Conservation (phyloP, 2,113 vertebrate genomes). For the Anolis carolinensis region DNA sequence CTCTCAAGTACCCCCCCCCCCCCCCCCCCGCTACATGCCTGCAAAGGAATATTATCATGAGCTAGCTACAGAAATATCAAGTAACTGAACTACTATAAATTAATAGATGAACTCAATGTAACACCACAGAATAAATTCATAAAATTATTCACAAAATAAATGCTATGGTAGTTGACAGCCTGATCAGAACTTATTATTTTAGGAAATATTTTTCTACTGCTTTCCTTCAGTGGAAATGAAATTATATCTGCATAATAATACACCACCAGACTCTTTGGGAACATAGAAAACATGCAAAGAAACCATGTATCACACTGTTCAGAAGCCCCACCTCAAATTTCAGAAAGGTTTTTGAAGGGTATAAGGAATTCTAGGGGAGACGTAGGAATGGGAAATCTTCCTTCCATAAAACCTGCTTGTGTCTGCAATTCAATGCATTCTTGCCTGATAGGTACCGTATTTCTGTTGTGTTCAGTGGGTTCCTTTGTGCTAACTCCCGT, state of each 20-base stretch:
- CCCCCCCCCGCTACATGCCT: too few relatives aligned
- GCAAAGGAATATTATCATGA: not conserved
- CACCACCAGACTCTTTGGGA: not conserved
- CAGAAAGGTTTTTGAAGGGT: not conserved
- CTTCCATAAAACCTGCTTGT: not conserved
- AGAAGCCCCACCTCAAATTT: not conserved
- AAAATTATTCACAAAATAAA: too few relatives aligned
- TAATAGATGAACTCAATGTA: not conserved
- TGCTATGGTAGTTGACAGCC: too few relatives aligned
- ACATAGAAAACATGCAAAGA: not conserved
- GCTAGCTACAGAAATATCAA: not conserved
- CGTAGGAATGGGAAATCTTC: not conserved
- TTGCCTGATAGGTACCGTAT: not conserved
- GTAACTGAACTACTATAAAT: not conserved
- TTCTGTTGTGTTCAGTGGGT: too few relatives aligned
- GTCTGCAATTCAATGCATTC: not conserved
- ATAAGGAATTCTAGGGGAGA: not conserved
- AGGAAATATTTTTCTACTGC: not conserved
- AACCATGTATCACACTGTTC: not conserved
- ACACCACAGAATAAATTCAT: not conserved
- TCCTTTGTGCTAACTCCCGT: too few relatives aligned
- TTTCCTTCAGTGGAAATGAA: not conserved
- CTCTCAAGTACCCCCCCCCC: too few relatives aligned
- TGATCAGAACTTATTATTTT: not conserved
- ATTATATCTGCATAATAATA: not conserved